phyloP scores from a whole-genome alignment of 2,888 invertebrate genomes.

The Cerceris rybyensis region DNA sequence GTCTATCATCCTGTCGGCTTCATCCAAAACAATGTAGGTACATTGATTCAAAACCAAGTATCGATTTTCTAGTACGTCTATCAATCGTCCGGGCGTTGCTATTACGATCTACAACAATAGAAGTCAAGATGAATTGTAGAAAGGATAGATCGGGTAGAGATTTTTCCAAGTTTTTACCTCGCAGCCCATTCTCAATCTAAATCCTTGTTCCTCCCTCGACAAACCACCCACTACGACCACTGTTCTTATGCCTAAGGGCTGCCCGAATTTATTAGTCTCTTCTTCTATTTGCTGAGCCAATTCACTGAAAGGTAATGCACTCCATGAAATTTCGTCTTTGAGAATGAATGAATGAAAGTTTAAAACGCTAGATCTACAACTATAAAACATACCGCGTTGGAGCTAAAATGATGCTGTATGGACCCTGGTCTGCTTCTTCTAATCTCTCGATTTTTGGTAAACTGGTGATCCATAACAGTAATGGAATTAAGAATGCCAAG shows the following conservation, averaged over 20 bases:
- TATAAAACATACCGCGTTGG: conserved; percentile 88
- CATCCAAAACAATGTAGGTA: conserved; percentile 97
- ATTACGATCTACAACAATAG: conserved; percentile 90
- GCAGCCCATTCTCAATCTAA: conserved; percentile 97
- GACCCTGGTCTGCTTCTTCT: conserved; percentile 96
- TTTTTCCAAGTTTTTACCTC: conserved; percentile 84
- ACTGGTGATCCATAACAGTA: conserved; percentile 98
- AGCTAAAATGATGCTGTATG: conserved; percentile 99
- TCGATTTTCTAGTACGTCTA: conserved; percentile 98
- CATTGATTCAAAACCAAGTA: conserved; percentile 98
- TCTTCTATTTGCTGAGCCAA: conserved; percentile 99
- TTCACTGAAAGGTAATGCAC: conserved; percentile 85
- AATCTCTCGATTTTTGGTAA: conserved; percentile 96
- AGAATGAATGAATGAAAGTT: too few relatives aligned
- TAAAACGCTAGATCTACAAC: too few relatives aligned
- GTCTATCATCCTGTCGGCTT: conserved; percentile 99
- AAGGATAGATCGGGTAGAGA: neutral
- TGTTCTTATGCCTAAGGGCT: conserved; percentile 94
- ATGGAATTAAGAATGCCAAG: conserved; percentile 97
- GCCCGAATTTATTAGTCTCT: conserved; percentile 98
- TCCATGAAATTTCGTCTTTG: too few relatives aligned
- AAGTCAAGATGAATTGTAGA: neutral
- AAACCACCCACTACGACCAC: conserved; percentile 99
- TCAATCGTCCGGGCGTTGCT: conserved; percentile 99
- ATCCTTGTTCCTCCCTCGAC: conserved; percentile 99